Evolutionary conservation across 2,888 invertebrate species (phyloP).

Genomic region (Oeneis ivallda): DNA sequence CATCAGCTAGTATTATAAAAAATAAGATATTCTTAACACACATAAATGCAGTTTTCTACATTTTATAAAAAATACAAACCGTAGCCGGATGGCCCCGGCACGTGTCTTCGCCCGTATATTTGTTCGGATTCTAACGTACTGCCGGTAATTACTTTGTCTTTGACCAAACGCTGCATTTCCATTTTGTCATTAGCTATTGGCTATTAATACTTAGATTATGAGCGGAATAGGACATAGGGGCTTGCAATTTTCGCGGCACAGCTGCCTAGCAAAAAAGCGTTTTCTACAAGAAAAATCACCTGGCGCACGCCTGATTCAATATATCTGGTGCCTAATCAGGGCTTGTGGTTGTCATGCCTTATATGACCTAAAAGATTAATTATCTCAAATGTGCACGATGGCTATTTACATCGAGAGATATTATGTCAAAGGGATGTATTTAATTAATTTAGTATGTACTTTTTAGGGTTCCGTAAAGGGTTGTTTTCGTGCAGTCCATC

Average conservation of each 20-base stretch:
- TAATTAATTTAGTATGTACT: constrained; percentile 3
- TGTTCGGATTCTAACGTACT: constrained; percentile 61
- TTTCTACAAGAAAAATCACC: constrained; percentile 71
- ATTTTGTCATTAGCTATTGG: constrained; percentile 76
- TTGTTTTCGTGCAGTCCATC: background rate
- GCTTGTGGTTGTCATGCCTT: constrained; percentile 36
- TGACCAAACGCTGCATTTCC: constrained; percentile 73
- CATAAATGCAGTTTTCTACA: background rate
- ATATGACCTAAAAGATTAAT: constrained; percentile 30
- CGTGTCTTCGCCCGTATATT: constrained; percentile 73
- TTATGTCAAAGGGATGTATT: constrained; percentile 12
- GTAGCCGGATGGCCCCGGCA: constrained; percentile 45
- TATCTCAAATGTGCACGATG: constrained; percentile 17
- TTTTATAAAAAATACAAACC: constrained; percentile 25
- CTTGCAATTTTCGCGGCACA: constrained; percentile 75
- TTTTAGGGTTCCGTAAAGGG: constrained; percentile 3
- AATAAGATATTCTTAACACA: background rate
- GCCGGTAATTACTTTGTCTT: constrained; percentile 62
- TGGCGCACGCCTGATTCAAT: constrained; percentile 59
- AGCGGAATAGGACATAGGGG: constrained; percentile 71
- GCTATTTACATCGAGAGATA: constrained; percentile 3
- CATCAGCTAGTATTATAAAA: too few relatives aligned
- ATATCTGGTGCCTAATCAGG: constrained; percentile 46
- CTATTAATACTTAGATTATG: constrained; percentile 80
- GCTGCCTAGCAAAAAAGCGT: constrained; percentile 69